phyloP scores from a whole-genome alignment of 2,888 invertebrate species.

The Proisotoma minuta region DNA sequence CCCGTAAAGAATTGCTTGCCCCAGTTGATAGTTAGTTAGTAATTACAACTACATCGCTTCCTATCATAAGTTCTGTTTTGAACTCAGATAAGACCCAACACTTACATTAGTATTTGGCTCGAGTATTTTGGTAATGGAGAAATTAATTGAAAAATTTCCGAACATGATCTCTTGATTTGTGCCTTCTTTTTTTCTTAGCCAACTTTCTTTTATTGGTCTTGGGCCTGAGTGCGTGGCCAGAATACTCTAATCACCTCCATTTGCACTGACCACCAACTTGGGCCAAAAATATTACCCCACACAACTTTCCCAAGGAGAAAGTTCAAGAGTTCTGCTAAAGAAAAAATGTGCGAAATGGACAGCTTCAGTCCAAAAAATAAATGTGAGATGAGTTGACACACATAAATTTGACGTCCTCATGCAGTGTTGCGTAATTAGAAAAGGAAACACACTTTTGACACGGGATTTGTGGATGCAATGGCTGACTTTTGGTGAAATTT shows the following conservation, averaged over 20 bases:
- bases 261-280: not conserved
- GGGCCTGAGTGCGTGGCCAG: constrained; percentile 11
- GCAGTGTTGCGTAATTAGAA: too few relatives aligned
- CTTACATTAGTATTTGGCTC: constrained; percentile 12
- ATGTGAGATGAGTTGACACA: too few relatives aligned
- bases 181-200: constrained; percentile 25
- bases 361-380: too few relatives aligned
- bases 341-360: too few relatives aligned
- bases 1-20: not conserved
- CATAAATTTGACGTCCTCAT: too few relatives aligned
- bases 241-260: constrained; percentile 7
- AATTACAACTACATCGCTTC: not conserved
- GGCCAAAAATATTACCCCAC: too few relatives aligned
- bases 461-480: too few relatives aligned
- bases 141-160: constrained; percentile 47
- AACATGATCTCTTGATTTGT: constrained; percentile 48
- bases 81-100: not conserved
- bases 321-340: too few relatives aligned
- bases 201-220: constrained; percentile 45
- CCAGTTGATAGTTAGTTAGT: not conserved
- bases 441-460: too few relatives aligned
- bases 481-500: too few relatives aligned
- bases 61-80: not conserved
- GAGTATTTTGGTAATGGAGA: constrained; percentile 26
- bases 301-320: too few relatives aligned